Percentiles rank a stretch among this genome's conserved stretches.
Conservation (phyloP, 2,888 invertebrate species). For the Dryobota labecula region DNA sequence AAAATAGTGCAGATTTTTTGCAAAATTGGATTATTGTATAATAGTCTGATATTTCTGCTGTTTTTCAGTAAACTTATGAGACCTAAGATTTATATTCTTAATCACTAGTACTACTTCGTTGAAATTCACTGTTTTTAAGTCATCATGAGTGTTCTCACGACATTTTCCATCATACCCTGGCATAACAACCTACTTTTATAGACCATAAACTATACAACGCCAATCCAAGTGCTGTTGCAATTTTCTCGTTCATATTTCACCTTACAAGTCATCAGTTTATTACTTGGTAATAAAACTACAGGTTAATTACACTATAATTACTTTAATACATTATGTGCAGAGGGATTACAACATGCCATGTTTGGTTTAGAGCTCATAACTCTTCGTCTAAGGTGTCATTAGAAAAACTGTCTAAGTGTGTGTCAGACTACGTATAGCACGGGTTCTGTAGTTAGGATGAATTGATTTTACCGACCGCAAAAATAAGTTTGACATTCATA, state of each 20-base stretch:
- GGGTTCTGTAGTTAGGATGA: not conserved
- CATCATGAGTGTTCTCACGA: slow-evolving; percentile 31
- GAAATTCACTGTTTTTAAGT: not conserved
- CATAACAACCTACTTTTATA: slow-evolving; percentile 22
- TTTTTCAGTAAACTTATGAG: not conserved
- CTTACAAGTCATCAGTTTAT: slow-evolving; percentile 51
- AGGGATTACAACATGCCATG: slow-evolving; percentile 34
- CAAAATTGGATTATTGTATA: too few species aligned
- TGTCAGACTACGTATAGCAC: not conserved
- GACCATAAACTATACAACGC: slow-evolving; percentile 39
- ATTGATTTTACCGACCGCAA: not conserved
- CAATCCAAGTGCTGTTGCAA: slow-evolving; percentile 38
- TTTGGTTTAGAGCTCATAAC: slow-evolving; percentile 32
- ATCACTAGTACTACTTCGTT: not conserved
- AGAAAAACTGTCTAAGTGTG: slow-evolving; percentile 9
- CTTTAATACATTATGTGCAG: slow-evolving; percentile 41
- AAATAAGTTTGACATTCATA: not conserved
- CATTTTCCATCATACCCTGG: slow-evolving; percentile 5
- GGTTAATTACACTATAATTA: slow-evolving; percentile 44
- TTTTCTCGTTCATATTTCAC: slow-evolving; percentile 37
- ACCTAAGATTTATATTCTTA: not conserved
- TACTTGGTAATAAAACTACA: slow-evolving; percentile 37
- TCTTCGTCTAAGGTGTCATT: slow-evolving; percentile 46
- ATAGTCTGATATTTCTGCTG: not conserved
- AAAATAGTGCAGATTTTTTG: too few species aligned